Base-by-base conservation (phyloP, 2,113 vertebrate genomes). In the Apodemus sylvaticus region DNA sequence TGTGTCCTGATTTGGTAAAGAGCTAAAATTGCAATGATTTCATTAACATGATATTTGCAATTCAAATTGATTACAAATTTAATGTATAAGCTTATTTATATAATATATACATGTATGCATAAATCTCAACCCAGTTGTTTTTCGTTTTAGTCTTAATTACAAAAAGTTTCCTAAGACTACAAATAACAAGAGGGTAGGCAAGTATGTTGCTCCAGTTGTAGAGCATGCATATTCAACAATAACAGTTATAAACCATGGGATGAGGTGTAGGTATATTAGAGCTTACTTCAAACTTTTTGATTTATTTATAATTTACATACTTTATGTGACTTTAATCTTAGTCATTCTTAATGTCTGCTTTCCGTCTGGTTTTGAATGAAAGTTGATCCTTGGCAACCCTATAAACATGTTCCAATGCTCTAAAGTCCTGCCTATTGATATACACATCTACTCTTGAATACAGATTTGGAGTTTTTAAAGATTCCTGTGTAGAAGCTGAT, bases 51-150 rank as follows among this genome's bases (percentile, higher is more conserved):
- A 26, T 22, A 92, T 58, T 68, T 91, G 79, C 60, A 96, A 97
- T 76, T 96, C 82, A 92, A 95, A 93, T 91, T 90, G 95, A 92
- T 82, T 82, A 16, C 26, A 93, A 78, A 78, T 74, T 92, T 88
- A 88, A 95, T 48, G 51, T 45, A 94, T 60, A 95, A 42, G 73
- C 19, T 53, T 60, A 73, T 73, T 81, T 81, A 62, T 55, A 42
- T 86, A 42, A 66, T 5, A 68, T 13, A 58, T n/a, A 68, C 4
- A 58, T n/a, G 42, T 22, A 60, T 29, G 34, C 53, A 42, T 68
- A 39, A 76, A 88, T 92, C 58, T 89, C 48, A 39, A 53, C 10
- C 20, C 58, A 9, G 16, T 81, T 81, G 55, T 81, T 90, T 85
- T 92, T 73, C 16, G 76, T 51, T 78, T 93, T 77, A 82, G 19